A percentile compares a stretch with the other conserved stretches of the same genome.
Evolutionary conservation across 1,140 invertebrate species (phyloP).

Genomic region (Macrocentrus cingulum): DNA sequence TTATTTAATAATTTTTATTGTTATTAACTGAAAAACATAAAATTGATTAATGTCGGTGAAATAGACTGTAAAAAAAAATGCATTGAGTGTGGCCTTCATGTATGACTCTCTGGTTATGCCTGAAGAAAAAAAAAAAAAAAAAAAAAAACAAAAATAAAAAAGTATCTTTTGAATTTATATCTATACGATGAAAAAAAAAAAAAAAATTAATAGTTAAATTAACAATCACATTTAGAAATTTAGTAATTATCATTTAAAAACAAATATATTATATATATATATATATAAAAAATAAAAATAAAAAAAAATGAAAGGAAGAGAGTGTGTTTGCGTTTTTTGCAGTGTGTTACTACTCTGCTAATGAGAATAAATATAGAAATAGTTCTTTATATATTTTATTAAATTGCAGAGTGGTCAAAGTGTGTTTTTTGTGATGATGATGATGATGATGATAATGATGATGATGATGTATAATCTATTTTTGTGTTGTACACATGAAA

Average conservation of each 20-base stretch:
- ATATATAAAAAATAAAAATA: constrained; percentile 10
- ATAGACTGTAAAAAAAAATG: constrained; percentile 53
- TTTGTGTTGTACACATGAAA: not conserved
- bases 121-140: constrained; percentile 41
- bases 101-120: constrained; percentile 52
- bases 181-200: constrained; percentile 1
- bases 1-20: constrained; percentile 58
- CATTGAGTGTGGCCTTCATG: constrained; percentile 51
- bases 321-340: constrained; percentile 8
- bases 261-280: not conserved
- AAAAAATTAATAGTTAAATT: constrained; percentile 9
- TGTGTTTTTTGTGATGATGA: not conserved
- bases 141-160: too few relatives aligned
- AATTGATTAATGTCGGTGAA: constrained; percentile 32
- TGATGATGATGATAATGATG: not conserved
- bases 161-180: constrained; percentile 25
- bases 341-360: not conserved
- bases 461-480: not conserved
- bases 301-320: constrained; percentile 2
- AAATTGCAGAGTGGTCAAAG: not conserved
- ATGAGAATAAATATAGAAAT: constrained; percentile 7
- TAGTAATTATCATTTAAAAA: constrained; percentile 12
- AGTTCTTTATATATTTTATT: constrained; percentile 12
- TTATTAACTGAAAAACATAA: constrained; percentile 54
- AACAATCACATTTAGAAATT: constrained; percentile 7